Evolutionary conservation across 2,113 vertebrate genomes (phyloP).

Genomic region (Pomatorhinus ruficollis): DNA sequence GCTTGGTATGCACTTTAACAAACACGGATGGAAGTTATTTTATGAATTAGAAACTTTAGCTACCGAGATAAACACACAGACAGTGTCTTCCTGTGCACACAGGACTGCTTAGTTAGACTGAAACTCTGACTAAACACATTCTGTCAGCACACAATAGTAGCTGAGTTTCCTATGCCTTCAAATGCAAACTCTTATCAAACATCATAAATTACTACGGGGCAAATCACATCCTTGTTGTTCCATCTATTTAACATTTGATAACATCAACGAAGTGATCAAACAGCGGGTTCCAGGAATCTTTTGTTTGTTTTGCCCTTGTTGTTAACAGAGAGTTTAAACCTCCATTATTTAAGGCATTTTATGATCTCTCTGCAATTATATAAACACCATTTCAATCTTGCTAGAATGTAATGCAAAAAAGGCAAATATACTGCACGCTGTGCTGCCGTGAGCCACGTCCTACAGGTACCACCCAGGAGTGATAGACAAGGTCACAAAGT

Average conservation of each 20-base stretch:
- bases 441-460: background rate
- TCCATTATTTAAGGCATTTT: background rate
- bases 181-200: background rate
- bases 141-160: background rate
- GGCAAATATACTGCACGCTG: background rate
- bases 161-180: background rate
- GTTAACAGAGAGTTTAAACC: background rate
- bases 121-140: slow-evolving; percentile 67
- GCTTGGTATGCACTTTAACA: background rate
- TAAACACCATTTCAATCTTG: background rate
- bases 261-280: background rate
- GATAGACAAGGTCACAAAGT: background rate
- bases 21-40: background rate
- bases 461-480: background rate
- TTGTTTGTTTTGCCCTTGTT: background rate
- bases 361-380: background rate
- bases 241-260: background rate
- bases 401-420: background rate
- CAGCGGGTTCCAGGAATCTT: background rate
- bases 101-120: slow-evolving; percentile 21
- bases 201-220: background rate
- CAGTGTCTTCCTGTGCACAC: slow-evolving; percentile 17
- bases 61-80: slow-evolving; percentile 3
- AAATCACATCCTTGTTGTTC: background rate
- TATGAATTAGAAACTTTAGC: slow-evolving; percentile 15